A percentile compares a stretch with the other conserved stretches of the same genome.
Evolutionary conservation across 2,113 vertebrate genomes (phyloP).

Genomic region (Cyanistes caeruleus): DNA sequence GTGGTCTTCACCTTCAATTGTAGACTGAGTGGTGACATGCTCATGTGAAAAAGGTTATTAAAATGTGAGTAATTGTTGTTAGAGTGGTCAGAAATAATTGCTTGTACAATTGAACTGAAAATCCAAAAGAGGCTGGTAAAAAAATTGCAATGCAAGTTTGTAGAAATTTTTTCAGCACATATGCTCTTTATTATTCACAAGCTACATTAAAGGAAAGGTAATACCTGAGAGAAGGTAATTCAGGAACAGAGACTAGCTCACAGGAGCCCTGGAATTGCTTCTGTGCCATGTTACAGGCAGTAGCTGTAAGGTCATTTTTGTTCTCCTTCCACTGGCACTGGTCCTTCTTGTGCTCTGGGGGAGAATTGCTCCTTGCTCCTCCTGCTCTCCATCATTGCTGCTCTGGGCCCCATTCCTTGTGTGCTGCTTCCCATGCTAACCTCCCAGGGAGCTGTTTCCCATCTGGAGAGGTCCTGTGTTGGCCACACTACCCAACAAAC

Average conservation of each 20-base stretch:
- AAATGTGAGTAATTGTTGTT: not conserved
- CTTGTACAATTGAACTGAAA: not conserved
- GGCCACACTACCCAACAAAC: not conserved
- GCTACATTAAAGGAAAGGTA: not conserved
- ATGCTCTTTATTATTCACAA: not conserved
- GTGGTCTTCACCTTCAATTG: not conserved
- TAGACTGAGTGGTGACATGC: not conserved
- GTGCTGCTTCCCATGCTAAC: not conserved
- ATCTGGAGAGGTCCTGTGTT: accelerated
- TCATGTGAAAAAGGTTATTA: not conserved
- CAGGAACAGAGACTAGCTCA: not conserved
- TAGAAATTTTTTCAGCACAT: not conserved
- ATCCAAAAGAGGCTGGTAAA: not conserved
- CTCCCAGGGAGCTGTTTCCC: not conserved
- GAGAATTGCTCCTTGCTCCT: not conserved
- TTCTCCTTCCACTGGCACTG: not conserved
- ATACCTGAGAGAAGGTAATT: not conserved
- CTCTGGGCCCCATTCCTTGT: not conserved
- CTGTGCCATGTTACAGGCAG: not conserved
- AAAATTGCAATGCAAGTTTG: not conserved
- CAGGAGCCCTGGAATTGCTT: not conserved
- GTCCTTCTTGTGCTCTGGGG: not conserved
- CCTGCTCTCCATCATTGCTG: not conserved
- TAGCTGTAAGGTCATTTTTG: not conserved
- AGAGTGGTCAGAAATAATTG: not conserved